Conservation (phyloP, 1,140 invertebrate genomes). For the Drosophila sucinea region DNA sequence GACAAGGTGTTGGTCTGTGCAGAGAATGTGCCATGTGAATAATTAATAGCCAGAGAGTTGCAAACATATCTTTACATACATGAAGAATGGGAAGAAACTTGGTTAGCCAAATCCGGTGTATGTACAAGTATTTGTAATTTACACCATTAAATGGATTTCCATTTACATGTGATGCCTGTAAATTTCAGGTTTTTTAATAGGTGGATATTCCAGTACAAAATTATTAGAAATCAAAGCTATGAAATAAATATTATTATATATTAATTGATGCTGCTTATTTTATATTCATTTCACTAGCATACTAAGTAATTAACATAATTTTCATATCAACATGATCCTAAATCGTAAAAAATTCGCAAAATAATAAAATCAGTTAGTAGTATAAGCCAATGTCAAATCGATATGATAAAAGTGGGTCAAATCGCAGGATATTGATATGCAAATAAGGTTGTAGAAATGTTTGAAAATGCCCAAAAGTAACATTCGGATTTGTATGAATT, state of each 20-base stretch:
- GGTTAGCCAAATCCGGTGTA: slow-evolving; percentile 38
- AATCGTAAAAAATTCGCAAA: background rate
- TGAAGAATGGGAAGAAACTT: slow-evolving; percentile 11
- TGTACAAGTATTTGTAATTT: slow-evolving; percentile 23
- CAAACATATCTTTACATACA: background rate
- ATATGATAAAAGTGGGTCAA: slow-evolving; percentile 1
- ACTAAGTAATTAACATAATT: background rate
- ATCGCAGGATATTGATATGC: background rate
- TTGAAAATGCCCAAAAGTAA: background rate
- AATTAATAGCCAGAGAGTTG: slow-evolving; percentile 55
- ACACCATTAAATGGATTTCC: slow-evolving; percentile 15
- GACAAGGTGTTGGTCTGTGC: slow-evolving; percentile 45
- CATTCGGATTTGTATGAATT: background rate
- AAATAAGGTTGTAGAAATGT: background rate
- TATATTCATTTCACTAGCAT: no score
- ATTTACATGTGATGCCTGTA: slow-evolving; percentile 10
- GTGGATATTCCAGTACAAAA: background rate
- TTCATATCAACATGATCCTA: background rate
- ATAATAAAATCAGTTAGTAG: background rate
- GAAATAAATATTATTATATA: no score
- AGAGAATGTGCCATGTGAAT: slow-evolving; percentile 62
- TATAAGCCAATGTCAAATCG: background rate
- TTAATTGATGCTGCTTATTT: no score
- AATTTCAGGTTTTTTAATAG: background rate
- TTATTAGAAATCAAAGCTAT: no score